Evolutionary conservation across 2,113 vertebrate species (phyloP).

Genomic region (Bostrychus sinensis): DNA sequence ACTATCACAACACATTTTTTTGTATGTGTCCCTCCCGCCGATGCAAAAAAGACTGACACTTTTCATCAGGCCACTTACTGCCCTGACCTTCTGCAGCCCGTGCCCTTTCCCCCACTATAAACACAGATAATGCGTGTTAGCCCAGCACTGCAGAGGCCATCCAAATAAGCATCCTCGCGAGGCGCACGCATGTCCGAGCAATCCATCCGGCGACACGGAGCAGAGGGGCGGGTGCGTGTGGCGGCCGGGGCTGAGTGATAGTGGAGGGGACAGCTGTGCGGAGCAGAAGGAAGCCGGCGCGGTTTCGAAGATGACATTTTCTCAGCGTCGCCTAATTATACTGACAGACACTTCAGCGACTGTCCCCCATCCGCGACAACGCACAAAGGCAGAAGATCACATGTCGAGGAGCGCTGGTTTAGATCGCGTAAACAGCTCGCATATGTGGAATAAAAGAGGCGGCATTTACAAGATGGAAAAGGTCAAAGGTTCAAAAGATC

Average conservation of each 20-base stretch:
- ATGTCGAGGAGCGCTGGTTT: too few relatives aligned
- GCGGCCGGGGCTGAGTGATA: slow-evolving; percentile 11
- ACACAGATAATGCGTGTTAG: slow-evolving; percentile 29
- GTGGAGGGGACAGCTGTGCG: slow-evolving; percentile 79
- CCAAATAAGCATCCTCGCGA: slow-evolving; percentile 41
- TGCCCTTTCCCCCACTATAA: slow-evolving; percentile 58
- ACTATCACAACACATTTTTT: slow-evolving; percentile 60
- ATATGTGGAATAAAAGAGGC: background rate
- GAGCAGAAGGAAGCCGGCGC: slow-evolving; percentile 81
- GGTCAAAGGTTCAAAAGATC: too few relatives aligned
- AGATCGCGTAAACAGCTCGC: background rate
- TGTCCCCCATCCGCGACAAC: background rate
- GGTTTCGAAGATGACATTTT: slow-evolving; percentile 69
- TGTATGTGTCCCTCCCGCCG: slow-evolving; percentile 48
- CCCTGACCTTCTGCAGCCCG: slow-evolving; percentile 52
- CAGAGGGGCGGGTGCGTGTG: slow-evolving; percentile 8
- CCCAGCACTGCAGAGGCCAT: slow-evolving; percentile 51
- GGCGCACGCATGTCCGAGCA: slow-evolving; percentile 18
- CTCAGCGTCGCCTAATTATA: slow-evolving; percentile 80
- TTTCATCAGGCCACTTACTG: slow-evolving; percentile 69
- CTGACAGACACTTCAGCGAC: slow-evolving; percentile 73
- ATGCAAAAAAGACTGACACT: slow-evolving; percentile 55
- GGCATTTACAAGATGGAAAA: too few relatives aligned
- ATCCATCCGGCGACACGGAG: background rate
- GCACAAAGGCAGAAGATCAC: background rate